Evolutionary conservation across 2,888 invertebrate species (phyloP), one percentile per base, ranked within the genome.

Genomic region (Barypeithes pellucidus): DNA sequence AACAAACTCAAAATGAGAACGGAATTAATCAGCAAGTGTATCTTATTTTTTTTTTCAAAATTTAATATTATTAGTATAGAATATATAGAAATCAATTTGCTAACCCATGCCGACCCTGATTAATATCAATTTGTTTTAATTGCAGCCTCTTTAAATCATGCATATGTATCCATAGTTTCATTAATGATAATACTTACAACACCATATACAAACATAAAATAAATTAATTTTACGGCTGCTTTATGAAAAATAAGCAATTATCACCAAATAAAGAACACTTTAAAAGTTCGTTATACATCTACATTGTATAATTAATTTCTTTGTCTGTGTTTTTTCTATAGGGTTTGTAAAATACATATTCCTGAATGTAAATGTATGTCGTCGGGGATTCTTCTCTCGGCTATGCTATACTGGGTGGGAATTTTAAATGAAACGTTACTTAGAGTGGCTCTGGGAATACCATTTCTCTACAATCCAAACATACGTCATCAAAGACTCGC

Each of bases 191-290:
- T 50, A 22, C 50, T 12, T 50, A 22, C 50, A 50, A 50, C 50
- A 50, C 50, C 50, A 50, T 22, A 50, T 50, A 50, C 45, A 47
- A n/a, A n/a, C 45, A 20, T 20, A 50, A 50, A 50, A 22, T 50
- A 50, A 50, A 50, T 50, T 50, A n/a, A 50, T 50, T 50, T 50
- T 22, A 50, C 24, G 11, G 50, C 50, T 12, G 22, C 22, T 11
- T 22, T 50, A n/a, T 50, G 50, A 50, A 50, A 22, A 29, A 50
- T 22, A 22, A 50, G 12, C 50, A 50, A 50, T 50, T 50, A 50
- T 12, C 50, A 50, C 50, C 22, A 50, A 50, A 50, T 50, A 50
- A 50, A 50, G 50, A 50, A 22, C 50, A 50, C 22, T 50, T 50
- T 22, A 22, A 22, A 50, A 50, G 22, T 50, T 50, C 45, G 45